Percentiles rank a stretch among this genome's conserved stretches.
Conservation (phyloP, 2,113 vertebrate species). For the Diadophis punctatus region DNA sequence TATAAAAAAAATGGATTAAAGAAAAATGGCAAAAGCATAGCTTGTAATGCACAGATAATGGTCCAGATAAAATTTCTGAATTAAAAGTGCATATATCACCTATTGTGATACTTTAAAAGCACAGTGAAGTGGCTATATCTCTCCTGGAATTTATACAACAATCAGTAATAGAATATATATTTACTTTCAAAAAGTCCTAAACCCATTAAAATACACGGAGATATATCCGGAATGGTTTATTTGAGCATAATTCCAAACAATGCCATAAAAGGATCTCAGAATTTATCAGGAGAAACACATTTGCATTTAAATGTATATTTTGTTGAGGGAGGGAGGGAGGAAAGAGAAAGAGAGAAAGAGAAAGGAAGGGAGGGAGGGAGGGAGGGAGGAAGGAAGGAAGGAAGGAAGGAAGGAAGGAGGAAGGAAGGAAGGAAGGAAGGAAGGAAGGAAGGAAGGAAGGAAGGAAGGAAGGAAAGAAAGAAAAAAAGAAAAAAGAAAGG, state of each 20-base stretch:
- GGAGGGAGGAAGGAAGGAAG: no score
- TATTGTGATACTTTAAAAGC: not conserved
- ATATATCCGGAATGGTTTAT: not conserved
- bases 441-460: not conserved
- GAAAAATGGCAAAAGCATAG: not conserved
- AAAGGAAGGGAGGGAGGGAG: no score
- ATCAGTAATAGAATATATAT: not conserved
- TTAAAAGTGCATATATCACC: not conserved
- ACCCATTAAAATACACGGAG: not conserved
- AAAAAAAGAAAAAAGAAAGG: fast-evolving
- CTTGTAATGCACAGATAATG: slow-evolving; percentile 2
- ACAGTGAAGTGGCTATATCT: slow-evolving; percentile 17
- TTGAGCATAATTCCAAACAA: not conserved
- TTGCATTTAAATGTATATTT: not conserved
- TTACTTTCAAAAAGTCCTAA: slow-evolving; percentile 11
- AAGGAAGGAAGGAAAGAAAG: no score
- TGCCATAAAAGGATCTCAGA: not conserved
- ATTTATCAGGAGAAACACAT: not conserved
- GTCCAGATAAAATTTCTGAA: not conserved
- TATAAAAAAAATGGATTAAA: not conserved
- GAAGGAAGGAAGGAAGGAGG: not conserved
- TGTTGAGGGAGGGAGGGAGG: no score
- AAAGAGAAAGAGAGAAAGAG: no score
- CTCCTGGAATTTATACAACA: not conserved
- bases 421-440: not conserved